These are phyloP conservation scores for Clupea harengus DNA, from an alignment of 2,113 vertebrate genomes.

Conservation along the genomic window DNA sequence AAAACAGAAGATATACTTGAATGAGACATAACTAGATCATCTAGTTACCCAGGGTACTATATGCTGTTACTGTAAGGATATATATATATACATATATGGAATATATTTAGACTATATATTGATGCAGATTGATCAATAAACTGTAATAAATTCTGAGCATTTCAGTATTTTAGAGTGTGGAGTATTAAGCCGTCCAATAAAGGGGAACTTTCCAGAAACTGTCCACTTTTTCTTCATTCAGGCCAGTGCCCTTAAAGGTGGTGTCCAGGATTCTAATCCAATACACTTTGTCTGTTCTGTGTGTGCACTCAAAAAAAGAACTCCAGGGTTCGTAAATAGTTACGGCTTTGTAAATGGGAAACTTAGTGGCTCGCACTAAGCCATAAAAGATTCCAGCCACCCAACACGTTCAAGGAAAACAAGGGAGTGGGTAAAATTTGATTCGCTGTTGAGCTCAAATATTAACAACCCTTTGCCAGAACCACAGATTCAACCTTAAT, in stretches of 20 bases:
- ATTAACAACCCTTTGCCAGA: background rate
- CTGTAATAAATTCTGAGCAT: background rate
- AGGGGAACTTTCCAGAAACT: background rate
- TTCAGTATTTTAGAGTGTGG: slow-evolving; percentile 38
- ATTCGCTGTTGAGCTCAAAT: too few species aligned
- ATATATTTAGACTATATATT: background rate
- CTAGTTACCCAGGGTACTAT: slow-evolving; percentile 50
- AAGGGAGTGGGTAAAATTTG: too few species aligned
- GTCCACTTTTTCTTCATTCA: background rate
- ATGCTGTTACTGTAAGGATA: background rate
- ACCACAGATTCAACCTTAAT: background rate
- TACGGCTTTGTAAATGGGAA: too few species aligned
- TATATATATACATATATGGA: background rate
- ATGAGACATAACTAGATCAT: slow-evolving; percentile 59
- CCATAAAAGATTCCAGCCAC: too few species aligned
- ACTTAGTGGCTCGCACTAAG: too few species aligned
- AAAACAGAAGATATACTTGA: slow-evolving; percentile 63
- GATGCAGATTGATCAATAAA: background rate
- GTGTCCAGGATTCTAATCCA: background rate
- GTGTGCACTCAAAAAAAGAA: background rate
- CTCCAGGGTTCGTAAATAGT: too few species aligned
- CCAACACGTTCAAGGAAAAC: too few species aligned
- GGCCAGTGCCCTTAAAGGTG: too few species aligned
- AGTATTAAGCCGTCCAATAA: slow-evolving; percentile 17
- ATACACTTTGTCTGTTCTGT: background rate